Evolutionary conservation across 2,888 invertebrate species (phyloP).

Genomic region (Drosophila koepferae): DNA sequence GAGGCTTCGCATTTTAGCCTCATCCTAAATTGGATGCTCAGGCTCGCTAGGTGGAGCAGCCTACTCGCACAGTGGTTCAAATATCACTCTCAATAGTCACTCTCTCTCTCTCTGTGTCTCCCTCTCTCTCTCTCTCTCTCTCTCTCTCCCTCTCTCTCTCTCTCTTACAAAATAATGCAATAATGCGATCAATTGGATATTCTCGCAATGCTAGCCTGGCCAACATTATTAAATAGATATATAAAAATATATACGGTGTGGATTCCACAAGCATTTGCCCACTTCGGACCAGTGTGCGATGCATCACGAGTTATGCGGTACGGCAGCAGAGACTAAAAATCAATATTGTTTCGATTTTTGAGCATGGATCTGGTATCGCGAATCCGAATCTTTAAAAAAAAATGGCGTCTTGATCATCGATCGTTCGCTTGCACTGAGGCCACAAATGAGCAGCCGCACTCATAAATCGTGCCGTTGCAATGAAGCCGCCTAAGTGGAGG

Average conservation of each 20-base stretch:
- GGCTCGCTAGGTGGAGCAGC: conserved; percentile 48
- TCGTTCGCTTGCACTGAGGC: conserved; percentile 56
- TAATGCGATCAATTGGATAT: too few species aligned
- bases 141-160: too few species aligned
- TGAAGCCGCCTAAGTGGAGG: conserved; percentile 74
- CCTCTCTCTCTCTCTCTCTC: too few species aligned
- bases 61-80: conserved; percentile 46
- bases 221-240: too few species aligned
- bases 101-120: too few species aligned
- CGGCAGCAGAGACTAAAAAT: conserved; percentile 61
- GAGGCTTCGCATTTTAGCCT: conserved; percentile 79
- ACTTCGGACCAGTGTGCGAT: conserved; percentile 54
- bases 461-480: conserved; percentile 76
- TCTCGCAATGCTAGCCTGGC: too few species aligned
- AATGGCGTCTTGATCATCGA: conserved; percentile 74
- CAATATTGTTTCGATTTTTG: conserved; percentile 76
- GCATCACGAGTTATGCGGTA: conserved; percentile 64
- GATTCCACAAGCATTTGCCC: not conserved
- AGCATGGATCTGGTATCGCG: conserved; percentile 66
- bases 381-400: conserved; percentile 67
- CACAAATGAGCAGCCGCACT: conserved; percentile 63
- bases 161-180: too few species aligned
- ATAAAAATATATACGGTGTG: too few species aligned
- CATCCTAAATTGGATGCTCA: conserved; percentile 80
- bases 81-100: too few species aligned